Percentiles rank a stretch among this genome's conserved stretches.
Conservation (phyloP, 2,888 invertebrate species). For the Phalera bucephala region DNA sequence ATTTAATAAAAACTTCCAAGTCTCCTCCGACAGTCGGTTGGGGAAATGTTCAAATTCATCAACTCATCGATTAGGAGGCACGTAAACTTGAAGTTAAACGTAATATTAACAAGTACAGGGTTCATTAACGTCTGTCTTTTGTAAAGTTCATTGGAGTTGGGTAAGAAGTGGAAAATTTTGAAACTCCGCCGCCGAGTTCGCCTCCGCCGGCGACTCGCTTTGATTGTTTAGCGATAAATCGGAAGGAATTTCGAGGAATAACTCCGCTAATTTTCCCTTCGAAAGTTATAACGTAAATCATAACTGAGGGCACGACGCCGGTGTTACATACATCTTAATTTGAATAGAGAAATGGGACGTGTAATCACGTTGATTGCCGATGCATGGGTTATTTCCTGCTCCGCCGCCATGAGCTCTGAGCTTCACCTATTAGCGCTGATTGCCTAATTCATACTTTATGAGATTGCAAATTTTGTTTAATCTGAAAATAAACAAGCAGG, state of each 20-base stretch:
- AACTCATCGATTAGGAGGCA: conserved; percentile 50
- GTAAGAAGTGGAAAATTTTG: conserved; percentile 42
- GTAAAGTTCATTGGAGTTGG: conserved; percentile 44
- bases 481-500: too few relatives aligned
- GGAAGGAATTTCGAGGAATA: conserved; percentile 44
- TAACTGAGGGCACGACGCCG: conserved; percentile 46
- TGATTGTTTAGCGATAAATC: conserved; percentile 63
- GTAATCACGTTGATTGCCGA: conserved; percentile 4
- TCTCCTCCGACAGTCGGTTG: conserved; percentile 10
- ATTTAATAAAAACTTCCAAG: conserved; percentile 16
- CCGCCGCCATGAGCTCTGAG: neutral
- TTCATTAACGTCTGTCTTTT: conserved; percentile 64
- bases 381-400: conserved; percentile 7
- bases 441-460: neutral
- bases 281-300: conserved; percentile 48
- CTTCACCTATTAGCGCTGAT: neutral
- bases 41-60: conserved; percentile 36
- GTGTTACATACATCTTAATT: conserved; percentile 20
- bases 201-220: conserved; percentile 33
- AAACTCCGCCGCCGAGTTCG: conserved; percentile 25
- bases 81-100: conserved; percentile 50
- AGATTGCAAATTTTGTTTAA: too few relatives aligned
- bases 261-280: conserved; percentile 45
- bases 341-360: conserved; percentile 5
- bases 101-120: conserved; percentile 57